A percentile compares a stretch with the other conserved stretches of the same genome.
Conservation (phyloP, 2,113 vertebrate species). For the Larimichthys polyactis region DNA sequence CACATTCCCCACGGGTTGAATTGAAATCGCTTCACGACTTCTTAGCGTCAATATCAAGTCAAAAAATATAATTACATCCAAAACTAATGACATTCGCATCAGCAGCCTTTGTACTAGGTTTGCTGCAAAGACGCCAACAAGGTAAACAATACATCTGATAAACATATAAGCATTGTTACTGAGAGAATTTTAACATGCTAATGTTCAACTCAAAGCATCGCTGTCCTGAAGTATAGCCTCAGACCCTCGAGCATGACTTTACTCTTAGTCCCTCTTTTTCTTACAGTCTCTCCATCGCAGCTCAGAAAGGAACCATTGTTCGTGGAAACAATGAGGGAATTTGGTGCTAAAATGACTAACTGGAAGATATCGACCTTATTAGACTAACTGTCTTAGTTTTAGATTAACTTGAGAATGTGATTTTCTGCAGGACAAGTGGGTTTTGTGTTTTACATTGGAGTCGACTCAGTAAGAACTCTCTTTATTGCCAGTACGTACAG, state of each 20-base stretch:
- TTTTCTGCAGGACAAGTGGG: background rate
- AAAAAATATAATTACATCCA: background rate
- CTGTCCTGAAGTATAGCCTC: background rate
- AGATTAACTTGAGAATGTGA: no score
- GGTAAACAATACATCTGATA: background rate
- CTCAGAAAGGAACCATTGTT: constrained; percentile 33
- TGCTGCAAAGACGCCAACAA: background rate
- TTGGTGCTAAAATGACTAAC: background rate
- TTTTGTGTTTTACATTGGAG: constrained; percentile 1
- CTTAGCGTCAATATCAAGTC: background rate
- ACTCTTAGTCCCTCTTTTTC: background rate
- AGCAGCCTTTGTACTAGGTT: background rate
- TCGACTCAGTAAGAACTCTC: background rate
- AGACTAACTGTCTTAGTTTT: background rate
- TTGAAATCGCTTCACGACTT: no score
- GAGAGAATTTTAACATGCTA: background rate
- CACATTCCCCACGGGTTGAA: no score
- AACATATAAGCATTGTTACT: background rate
- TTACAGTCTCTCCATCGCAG: background rate
- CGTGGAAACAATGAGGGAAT: constrained; percentile 14
- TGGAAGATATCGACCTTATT: constrained; percentile 19
- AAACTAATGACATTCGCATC: background rate
- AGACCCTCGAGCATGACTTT: background rate
- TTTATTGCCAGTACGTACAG: background rate
- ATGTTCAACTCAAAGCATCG: background rate